Percentiles rank a stretch among this genome's conserved stretches.
Conservation (phyloP, 2,113 vertebrate genomes). For the Neoarius graeffei region DNA sequence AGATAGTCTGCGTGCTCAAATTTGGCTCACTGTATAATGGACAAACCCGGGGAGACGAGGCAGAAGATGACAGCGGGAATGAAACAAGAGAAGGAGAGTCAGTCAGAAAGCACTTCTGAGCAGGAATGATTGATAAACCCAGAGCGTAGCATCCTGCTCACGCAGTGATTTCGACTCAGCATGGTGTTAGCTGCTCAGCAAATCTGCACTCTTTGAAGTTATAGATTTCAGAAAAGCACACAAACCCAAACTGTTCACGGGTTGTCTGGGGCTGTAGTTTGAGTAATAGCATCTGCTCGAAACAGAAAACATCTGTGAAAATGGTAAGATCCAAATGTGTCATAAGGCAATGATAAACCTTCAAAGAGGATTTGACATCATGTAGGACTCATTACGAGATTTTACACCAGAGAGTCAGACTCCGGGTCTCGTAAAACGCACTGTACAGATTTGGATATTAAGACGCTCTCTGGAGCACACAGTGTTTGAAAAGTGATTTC, state of each 20-base stretch:
- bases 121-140: conserved; percentile 41
- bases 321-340: background rate
- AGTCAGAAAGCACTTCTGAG: conserved; percentile 45
- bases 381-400: background rate
- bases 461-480: background rate
- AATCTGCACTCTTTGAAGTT: background rate
- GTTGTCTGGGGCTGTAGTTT: background rate
- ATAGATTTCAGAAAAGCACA: conserved; percentile 9
- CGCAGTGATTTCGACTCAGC: conserved; percentile 24
- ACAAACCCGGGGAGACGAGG: conserved; percentile 54
- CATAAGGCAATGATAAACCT: background rate
- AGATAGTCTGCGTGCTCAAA: conserved; percentile 34
- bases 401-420: background rate
- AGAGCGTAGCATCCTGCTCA: conserved; percentile 15
- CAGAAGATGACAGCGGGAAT: conserved; percentile 29
- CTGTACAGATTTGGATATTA: background rate
- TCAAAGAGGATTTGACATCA: background rate
- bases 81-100: conserved; percentile 30
- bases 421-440: background rate
- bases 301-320: conserved; percentile 7
- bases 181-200: conserved; percentile 22
- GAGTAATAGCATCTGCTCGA: background rate
- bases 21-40: conserved; percentile 48
- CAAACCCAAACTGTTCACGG: background rate
- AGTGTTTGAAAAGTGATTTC: background rate